Conservation (phyloP, 2,888 invertebrate species). For the Phyllotreta striolata region DNA sequence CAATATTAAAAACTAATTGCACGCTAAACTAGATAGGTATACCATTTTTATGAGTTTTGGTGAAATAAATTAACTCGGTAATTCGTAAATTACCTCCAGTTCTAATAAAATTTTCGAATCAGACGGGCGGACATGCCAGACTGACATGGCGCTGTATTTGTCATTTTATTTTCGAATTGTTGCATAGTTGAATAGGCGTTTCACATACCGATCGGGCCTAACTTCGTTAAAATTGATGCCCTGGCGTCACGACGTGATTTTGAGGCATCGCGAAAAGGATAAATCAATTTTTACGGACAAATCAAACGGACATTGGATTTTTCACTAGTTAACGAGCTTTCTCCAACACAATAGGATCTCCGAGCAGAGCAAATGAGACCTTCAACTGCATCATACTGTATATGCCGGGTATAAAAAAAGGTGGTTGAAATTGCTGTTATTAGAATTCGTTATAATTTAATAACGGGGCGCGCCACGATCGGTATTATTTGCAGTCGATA, state of each 20-base stretch:
- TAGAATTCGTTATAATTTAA: too few species aligned
- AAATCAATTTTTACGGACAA: slow-evolving; percentile 18
- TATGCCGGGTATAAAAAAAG: too few species aligned
- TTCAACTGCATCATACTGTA: too few species aligned
- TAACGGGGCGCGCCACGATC: too few species aligned
- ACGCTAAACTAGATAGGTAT: too few species aligned
- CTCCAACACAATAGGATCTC: too few species aligned
- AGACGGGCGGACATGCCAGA: background rate
- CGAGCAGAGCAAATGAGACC: too few species aligned
- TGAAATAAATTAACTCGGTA: background rate
- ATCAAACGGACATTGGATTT: background rate
- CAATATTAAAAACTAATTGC: too few species aligned
- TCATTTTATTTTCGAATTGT: slow-evolving; percentile 24
- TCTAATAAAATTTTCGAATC: slow-evolving; percentile 4
- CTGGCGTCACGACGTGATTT: slow-evolving; percentile 23
- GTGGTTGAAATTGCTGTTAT: too few species aligned
- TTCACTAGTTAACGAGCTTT: too few species aligned
- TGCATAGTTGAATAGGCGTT: slow-evolving; percentile 16
- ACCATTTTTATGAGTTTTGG: too few species aligned
- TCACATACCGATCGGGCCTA: slow-evolving; percentile 8
- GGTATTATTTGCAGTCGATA: background rate
- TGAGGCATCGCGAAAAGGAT: slow-evolving; percentile 8
- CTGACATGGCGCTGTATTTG: slow-evolving; percentile 9
- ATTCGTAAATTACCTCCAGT: background rate
- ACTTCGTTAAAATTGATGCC: slow-evolving; percentile 22